Evolutionary conservation across 2,888 invertebrate species (phyloP).

Genomic region (Lymantria dispar): DNA sequence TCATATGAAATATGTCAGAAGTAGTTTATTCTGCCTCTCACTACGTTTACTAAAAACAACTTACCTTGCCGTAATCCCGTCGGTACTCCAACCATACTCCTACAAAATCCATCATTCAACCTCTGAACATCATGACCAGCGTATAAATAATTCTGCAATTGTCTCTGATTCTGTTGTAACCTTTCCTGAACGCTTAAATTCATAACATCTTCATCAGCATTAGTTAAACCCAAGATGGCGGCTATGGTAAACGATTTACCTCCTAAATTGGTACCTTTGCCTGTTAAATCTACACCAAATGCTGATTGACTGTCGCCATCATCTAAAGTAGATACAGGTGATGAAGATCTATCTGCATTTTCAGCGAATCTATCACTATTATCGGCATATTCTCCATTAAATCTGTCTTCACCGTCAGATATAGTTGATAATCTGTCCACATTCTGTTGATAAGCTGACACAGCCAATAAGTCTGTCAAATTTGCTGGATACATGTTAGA

Average conservation of each 20-base stretch:
- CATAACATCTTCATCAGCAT: constrained; percentile 73
- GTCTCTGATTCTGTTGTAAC: constrained; percentile 66
- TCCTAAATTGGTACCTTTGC: constrained; percentile 66
- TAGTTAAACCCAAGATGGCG: constrained; percentile 90
- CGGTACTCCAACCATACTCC: constrained; percentile 58
- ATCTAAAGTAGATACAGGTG: constrained; percentile 65
- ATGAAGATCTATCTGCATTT: constrained; percentile 51
- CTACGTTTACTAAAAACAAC: constrained; percentile 5
- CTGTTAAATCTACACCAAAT: constrained; percentile 71
- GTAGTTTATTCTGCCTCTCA: too few relatives aligned
- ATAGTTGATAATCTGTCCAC: constrained; percentile 49
- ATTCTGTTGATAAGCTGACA: constrained; percentile 63
- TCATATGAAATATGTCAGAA: too few relatives aligned
- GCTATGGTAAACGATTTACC: constrained; percentile 94
- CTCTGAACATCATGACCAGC: constrained; percentile 67
- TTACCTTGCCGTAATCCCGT: constrained; percentile 63
- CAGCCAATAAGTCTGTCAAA: constrained; percentile 60
- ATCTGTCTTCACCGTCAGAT: constrained; percentile 53
- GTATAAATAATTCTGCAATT: constrained; percentile 68
- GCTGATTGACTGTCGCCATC: constrained; percentile 67
- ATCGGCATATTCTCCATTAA: constrained; percentile 44
- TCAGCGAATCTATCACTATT: constrained; percentile 43
- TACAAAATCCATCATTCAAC: constrained; percentile 62
- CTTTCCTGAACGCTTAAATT: constrained; percentile 81
- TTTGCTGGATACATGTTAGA: constrained; percentile 59